Evolutionary conservation across 1,140 invertebrate genomes (phyloP), one percentile per base, ranked within the genome.

Genomic region (Araneus ventricosus): DNA sequence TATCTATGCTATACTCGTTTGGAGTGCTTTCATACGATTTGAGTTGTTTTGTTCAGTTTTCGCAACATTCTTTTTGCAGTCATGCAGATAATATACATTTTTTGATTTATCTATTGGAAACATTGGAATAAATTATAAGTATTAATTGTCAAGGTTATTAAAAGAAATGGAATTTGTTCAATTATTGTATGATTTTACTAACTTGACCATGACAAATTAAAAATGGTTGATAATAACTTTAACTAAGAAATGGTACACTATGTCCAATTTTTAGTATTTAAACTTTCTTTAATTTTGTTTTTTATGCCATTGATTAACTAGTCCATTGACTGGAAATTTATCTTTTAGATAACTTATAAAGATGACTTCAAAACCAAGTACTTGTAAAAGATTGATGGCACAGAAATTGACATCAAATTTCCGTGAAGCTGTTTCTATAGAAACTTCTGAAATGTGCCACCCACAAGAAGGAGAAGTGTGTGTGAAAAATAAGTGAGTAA

Each of bases 401-500:
- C 82, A 75, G 27, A 87, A 92, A 57, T 20, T 92, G 30, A 92
- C 82, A 34, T 37, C 82, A 1, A 61, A 92, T 39, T 92, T 92
- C 45, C 59, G 90, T n/a, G 63, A 86, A 37, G 90, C 90, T 87
- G 90, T 92, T 20, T 30, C 10, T n/a, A 75, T 87, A 34, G 90
- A 92, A 75, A 92, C 82, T 24, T 63, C 39, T 17, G 30, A 92
- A 30, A 75, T 92, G 82, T 87, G 82, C 37, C n/a, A 79, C 34
- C 90, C 90, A 22, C 30, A 75, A 37, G 75, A 92, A 34, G 90
- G 45, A 1, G 61, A 92, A 87, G 37, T 92, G 5, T 92, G 90
- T 37, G 52, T 92, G 0, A 92, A 59, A 87, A 92, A 86, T 34
- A 92, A 75, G 90, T 92, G 34, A 92, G 82, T 84, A 52, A 52